Percentiles rank a stretch among this genome's conserved stretches.
Conservation (phyloP, 2,888 invertebrate species). For the Stratiomys singularior region DNA sequence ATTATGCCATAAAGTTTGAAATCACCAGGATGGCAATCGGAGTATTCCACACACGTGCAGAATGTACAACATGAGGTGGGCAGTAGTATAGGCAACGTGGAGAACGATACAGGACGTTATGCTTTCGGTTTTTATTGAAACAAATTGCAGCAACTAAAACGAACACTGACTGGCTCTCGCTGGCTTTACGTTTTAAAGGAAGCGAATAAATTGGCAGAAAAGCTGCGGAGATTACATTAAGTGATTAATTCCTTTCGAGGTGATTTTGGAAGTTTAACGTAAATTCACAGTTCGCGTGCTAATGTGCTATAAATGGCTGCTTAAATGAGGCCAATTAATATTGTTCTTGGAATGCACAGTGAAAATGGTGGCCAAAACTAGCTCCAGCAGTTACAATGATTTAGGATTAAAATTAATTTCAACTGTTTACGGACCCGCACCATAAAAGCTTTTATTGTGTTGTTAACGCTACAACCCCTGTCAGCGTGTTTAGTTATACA, state of each 20-base stretch:
- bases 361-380: background rate
- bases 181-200: slow-evolving; percentile 33
- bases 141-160: slow-evolving; percentile 29
- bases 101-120: background rate
- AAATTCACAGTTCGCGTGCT: slow-evolving; percentile 50
- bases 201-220: slow-evolving; percentile 48
- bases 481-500: background rate
- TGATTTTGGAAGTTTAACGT: slow-evolving; percentile 44
- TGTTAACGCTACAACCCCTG: background rate
- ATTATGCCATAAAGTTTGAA: background rate
- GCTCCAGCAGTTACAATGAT: background rate
- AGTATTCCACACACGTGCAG: background rate
- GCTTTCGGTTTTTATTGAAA: slow-evolving; percentile 41
- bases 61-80: background rate
- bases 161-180: slow-evolving; percentile 18
- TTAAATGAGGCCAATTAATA: slow-evolving; percentile 50
- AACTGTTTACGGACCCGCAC: background rate
- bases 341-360: slow-evolving; percentile 16
- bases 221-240: slow-evolving; percentile 47
- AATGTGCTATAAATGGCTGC: slow-evolving; percentile 49
- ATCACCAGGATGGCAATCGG: background rate
- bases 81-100: background rate
- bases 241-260: slow-evolving; percentile 50
- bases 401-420: slow-evolving; percentile 2
- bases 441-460: background rate